Evolutionary conservation across 2,888 invertebrate species (phyloP).

Genomic region (Drosophila siamana): DNA sequence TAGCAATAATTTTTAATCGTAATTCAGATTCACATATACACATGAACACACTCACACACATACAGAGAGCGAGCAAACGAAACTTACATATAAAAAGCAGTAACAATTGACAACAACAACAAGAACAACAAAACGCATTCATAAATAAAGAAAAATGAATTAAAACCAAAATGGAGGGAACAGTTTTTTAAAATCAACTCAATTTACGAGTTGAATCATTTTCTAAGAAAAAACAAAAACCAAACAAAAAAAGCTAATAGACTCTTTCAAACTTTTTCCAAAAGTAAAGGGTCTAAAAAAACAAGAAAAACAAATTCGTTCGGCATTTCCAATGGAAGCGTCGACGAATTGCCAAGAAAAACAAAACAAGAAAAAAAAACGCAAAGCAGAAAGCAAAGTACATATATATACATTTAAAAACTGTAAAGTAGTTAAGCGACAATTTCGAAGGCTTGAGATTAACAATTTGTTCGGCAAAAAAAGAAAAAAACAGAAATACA

Average conservation of each 20-base stretch:
- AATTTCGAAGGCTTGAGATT: conserved; percentile 56
- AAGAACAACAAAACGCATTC: conserved; percentile 38
- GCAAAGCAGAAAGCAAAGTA: conserved; percentile 10
- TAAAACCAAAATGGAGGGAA: conserved; percentile 80
- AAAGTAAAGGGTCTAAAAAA: conserved; percentile 3
- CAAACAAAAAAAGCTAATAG: conserved; percentile 19
- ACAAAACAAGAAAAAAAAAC: conserved; percentile 14
- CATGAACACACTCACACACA: conserved; percentile 7
- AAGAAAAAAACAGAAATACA: conserved; percentile 10
- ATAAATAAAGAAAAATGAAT: conserved; percentile 65
- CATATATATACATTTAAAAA: conserved; percentile 34
- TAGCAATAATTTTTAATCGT: conserved; percentile 53
- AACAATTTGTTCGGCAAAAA: conserved; percentile 37
- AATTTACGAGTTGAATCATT: conserved; percentile 58
- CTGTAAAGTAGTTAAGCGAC: conserved; percentile 62
- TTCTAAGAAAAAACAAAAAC: conserved; percentile 55
- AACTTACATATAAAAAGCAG: conserved; percentile 37
- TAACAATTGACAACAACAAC: conserved; percentile 60
- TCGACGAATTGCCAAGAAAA: conserved; percentile 13
- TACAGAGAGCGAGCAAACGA: conserved; percentile 29
- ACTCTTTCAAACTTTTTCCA: neutral
- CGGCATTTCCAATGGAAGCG: conserved; percentile 11
- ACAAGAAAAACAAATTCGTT: conserved; percentile 10
- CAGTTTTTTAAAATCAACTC: conserved; percentile 69
- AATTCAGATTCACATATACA: conserved; percentile 24